Evolutionary conservation across 1,140 invertebrate genomes (phyloP), one percentile per base, ranked within the genome.

Genomic region (Pseudachorutes palmiensis): DNA sequence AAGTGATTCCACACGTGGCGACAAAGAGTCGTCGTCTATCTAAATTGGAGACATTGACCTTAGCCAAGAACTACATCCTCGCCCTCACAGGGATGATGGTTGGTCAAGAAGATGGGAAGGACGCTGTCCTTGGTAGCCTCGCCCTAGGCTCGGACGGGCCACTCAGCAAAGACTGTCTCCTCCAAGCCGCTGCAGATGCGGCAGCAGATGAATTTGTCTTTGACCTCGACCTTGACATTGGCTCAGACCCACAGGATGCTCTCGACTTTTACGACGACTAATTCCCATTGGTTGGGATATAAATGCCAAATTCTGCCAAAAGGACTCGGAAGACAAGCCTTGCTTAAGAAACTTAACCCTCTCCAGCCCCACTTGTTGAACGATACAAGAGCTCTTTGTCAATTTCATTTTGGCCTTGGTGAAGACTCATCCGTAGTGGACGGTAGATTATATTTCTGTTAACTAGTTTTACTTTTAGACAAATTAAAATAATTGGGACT

Each of bases 61-160:
- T 94, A 76, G 92, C 92, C 69, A 92, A 92, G 81, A 93, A 94
- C 81, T 94, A 94, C 79, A 94, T 94, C 72, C 92, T 92, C 82
- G 91, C 92, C 0, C 81, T 94, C 63, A 93, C 91, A 19, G 92
- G 93, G 77, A 88, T 91, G 58, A 88, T 91, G 59, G 90, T 75
- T 41, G 68, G 68, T 33, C 60, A 65, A 33, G 72, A 75, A 16
- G 72, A 68, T 12, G 64, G 69, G 32, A 62, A 60, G 33, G 70
- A 36, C 29, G 14, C 12, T 24, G 26, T 2, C 45, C 22, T 2
- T 41, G 62, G 14, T 26, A 19, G 51, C 24, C 9, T 24, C 51
- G 51, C 9, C 12, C 9, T 3, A 48, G 75, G 74, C 59, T 71
- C 69, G 2, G 48, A 57, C 70, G 74, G 65, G 74, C 72, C 61